Evolutionary conservation across 2,113 vertebrate species (phyloP).

Genomic region (Hypomesus transpacificus): DNA sequence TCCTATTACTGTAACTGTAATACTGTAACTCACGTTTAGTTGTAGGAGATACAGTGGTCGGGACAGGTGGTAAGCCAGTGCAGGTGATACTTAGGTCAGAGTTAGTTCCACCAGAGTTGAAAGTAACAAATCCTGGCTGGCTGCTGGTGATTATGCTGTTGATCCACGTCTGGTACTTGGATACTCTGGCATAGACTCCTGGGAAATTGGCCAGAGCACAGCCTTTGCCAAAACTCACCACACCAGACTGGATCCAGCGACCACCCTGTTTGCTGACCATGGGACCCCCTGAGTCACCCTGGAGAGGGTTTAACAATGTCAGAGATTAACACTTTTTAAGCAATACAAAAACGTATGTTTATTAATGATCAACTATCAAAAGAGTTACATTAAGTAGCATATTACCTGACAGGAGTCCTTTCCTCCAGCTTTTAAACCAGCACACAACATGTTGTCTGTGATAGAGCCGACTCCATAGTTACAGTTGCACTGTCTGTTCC

Average conservation of each 20-base stretch:
- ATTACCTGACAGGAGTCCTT: slow-evolving; percentile 64
- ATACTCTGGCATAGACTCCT: slow-evolving; percentile 77
- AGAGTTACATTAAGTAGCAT: neutral
- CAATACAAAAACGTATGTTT: neutral
- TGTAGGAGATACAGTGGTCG: neutral
- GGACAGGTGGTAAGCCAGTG: neutral
- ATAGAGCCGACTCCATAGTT: slow-evolving; percentile 39
- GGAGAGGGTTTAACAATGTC: neutral
- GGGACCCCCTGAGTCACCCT: slow-evolving; percentile 80
- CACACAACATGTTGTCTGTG: slow-evolving; percentile 73
- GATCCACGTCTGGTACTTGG: slow-evolving; percentile 78
- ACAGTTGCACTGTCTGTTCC: slow-evolving; percentile 46
- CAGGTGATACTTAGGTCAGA: neutral
- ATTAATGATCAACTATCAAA: slow-evolving; percentile 33
- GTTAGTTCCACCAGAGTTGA: neutral
- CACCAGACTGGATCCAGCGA: slow-evolving; percentile 76
- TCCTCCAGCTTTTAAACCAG: slow-evolving; percentile 60
- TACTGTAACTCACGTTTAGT: neutral
- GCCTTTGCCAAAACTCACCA: slow-evolving; percentile 79
- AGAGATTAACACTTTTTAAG: neutral
- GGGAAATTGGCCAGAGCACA: slow-evolving; percentile 75
- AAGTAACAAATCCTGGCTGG: slow-evolving; percentile 30
- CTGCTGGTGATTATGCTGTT: neutral
- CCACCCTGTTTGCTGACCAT: slow-evolving; percentile 64
- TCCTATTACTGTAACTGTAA: too few relatives aligned